phyloP scores from a whole-genome alignment of 2,113 vertebrate genomes.

The Notarius lentiginosus region DNA sequence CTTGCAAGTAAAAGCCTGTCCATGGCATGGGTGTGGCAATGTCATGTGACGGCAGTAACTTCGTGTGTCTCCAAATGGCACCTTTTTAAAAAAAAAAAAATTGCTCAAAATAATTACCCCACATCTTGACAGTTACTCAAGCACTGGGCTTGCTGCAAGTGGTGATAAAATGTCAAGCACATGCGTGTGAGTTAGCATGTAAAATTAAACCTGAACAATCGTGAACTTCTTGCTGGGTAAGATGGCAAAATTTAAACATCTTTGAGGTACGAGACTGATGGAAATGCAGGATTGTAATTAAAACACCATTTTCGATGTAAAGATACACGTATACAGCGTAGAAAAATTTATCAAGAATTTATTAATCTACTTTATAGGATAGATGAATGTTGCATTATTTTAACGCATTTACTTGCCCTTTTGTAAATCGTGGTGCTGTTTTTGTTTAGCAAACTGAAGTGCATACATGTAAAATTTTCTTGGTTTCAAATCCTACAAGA shows the following conservation, averaged over 20 bases:
- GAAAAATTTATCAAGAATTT: too few relatives aligned
- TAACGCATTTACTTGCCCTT: background rate
- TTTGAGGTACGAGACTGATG: background rate
- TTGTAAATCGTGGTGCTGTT: too few relatives aligned
- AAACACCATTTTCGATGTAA: background rate
- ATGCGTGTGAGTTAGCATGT: background rate
- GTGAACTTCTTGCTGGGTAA: too few relatives aligned
- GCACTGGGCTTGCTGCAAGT: background rate
- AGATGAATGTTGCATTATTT: background rate
- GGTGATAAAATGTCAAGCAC: background rate
- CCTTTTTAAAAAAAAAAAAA: too few relatives aligned
- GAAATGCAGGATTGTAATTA: background rate
- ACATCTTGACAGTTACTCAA: background rate
- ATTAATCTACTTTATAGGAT: too few relatives aligned
- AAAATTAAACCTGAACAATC: too few relatives aligned
- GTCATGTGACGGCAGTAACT: background rate
- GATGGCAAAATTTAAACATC: background rate
- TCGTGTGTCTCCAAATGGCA: background rate
- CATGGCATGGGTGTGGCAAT: background rate
- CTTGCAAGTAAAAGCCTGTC: background rate
- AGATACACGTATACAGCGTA: background rate
- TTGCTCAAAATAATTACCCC: too few relatives aligned
- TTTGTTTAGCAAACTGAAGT: background rate
- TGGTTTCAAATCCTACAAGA: background rate
- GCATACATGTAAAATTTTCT: background rate